phyloP scores from a whole-genome alignment of 2,113 vertebrate species.

The Lycocorax pyrrhopterus region DNA sequence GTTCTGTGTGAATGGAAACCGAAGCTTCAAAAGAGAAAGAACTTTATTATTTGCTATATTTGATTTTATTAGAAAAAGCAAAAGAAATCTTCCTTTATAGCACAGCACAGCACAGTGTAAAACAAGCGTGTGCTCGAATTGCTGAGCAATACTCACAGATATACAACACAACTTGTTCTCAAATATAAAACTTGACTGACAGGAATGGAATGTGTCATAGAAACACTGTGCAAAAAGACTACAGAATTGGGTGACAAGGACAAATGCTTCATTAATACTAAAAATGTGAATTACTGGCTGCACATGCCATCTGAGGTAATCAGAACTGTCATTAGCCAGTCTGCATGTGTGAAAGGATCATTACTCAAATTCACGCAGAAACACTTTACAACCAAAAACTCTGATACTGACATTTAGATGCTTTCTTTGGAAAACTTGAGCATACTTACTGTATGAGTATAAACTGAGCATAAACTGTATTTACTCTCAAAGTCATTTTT shows the following conservation, averaged over 20 bases:
- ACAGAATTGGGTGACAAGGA: not conserved
- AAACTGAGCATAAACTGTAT: no score
- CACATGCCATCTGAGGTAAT: not conserved
- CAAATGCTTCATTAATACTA: not conserved
- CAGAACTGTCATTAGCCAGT: not conserved
- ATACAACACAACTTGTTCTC: not conserved
- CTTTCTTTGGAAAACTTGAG: not conserved
- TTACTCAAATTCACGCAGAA: not conserved
- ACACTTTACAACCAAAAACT: not conserved
- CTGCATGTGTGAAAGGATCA: not conserved
- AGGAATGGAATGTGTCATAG: not conserved
- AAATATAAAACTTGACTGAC: not conserved
- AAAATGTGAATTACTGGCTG: not conserved
- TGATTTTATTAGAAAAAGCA: not conserved
- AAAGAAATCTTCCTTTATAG: not conserved
- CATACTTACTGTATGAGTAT: no score
- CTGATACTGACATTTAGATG: not conserved
- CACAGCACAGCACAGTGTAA: not conserved
- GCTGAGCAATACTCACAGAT: not conserved
- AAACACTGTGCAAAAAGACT: not conserved
- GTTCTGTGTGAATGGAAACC: not conserved
- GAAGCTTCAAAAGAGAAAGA: not conserved
- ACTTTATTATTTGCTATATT: not conserved
- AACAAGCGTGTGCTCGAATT: not conserved
- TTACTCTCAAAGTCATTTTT: not conserved